A percentile compares a stretch with the other conserved stretches of the same genome.
These are phyloP conservation scores for Corbicula japonica DNA, from an alignment of 2,888 invertebrate genomes.

Conservation along the genomic window DNA sequence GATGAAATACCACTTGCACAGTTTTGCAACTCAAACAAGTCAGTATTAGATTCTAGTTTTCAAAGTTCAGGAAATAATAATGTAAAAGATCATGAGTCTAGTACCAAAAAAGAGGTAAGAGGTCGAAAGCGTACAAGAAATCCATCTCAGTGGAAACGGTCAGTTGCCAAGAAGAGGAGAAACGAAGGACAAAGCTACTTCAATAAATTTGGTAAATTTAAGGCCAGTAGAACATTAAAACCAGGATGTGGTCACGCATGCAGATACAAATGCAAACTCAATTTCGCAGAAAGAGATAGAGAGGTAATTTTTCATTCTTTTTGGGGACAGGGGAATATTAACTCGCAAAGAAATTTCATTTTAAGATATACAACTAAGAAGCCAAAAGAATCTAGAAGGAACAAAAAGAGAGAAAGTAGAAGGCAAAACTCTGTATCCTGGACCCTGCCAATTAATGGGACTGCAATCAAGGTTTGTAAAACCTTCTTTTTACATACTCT, in stretches of 20 bases:
- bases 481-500: conserved; percentile 25
- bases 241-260: not conserved
- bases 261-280: not conserved
- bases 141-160: conserved; percentile 3
- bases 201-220: not conserved
- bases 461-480: conserved; percentile 4
- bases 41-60: too few species aligned
- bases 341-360: conserved; percentile 1
- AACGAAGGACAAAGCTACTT: conserved; percentile 17
- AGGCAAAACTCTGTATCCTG: not conserved
- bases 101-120: not conserved
- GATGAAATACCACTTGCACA: too few species aligned
- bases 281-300: not conserved
- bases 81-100: too few species aligned
- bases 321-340: not conserved
- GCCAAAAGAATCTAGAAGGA: not conserved
- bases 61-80: too few species aligned
- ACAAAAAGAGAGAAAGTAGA: not conserved
- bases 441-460: not conserved
- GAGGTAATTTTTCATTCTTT: conserved; percentile 4
- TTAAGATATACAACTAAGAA: not conserved
- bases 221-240: not conserved
- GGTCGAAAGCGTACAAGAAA: conserved; percentile 9
- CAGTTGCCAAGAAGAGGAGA: conserved; percentile 3
- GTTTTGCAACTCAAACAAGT: too few species aligned